Percentiles rank a stretch among this genome's conserved stretches.
Conservation (phyloP, 2,888 invertebrate species). For the Nebria salina region DNA sequence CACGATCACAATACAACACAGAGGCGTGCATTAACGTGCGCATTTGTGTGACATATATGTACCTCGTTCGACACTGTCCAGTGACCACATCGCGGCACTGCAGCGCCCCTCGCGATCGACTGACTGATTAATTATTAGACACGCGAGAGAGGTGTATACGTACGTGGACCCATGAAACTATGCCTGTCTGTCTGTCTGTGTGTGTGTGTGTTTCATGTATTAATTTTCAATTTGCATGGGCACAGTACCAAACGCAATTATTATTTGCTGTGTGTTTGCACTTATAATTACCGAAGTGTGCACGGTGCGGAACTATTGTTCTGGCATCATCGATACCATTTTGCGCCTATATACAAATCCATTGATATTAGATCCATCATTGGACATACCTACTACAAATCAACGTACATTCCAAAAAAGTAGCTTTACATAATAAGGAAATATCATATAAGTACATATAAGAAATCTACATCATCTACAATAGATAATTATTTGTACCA, state of each 20-base stretch:
- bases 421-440: too few species aligned
- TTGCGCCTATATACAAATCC: neutral
- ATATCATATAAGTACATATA: too few species aligned
- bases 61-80: slow-evolving; percentile 8
- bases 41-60: neutral
- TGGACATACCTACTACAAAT: neutral
- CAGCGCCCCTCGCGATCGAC: slow-evolving; percentile 9
- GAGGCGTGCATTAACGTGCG: neutral
- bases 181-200: neutral
- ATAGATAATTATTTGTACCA: too few species aligned
- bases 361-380: neutral
- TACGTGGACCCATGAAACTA: neutral
- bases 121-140: slow-evolving; percentile 4
- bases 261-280: slow-evolving; percentile 33
- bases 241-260: slow-evolving; percentile 12
- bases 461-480: too few species aligned
- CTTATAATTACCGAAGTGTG: slow-evolving; percentile 42
- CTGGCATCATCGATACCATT: slow-evolving; percentile 2
- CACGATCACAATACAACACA: neutral
- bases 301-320: slow-evolving; percentile 20
- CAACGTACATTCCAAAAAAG: too few species aligned
- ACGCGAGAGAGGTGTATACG: neutral
- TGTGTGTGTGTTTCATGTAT: slow-evolving; percentile 21
- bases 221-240: slow-evolving; percentile 45
- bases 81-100: slow-evolving; percentile 20